Percentiles rank a stretch among this genome's conserved stretches.
Conservation (phyloP, 2,797 vertebrate genomes). For the Orestias chungarensis region DNA sequence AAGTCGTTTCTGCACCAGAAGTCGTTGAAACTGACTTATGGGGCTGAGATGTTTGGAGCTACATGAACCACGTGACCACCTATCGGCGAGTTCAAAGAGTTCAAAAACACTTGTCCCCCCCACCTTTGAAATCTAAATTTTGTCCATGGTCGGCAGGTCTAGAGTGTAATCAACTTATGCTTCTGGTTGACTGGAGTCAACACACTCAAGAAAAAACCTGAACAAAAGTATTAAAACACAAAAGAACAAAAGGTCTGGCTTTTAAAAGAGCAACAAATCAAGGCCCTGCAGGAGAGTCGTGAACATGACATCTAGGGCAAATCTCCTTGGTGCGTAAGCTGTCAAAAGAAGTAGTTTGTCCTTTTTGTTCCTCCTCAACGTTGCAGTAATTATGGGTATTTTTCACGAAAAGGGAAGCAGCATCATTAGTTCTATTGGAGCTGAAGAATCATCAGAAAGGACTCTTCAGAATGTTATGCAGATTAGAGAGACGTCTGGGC, state of each 20-base stretch:
- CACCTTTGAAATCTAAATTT: too few species aligned
- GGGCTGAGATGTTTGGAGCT: too few species aligned
- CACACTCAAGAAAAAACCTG: neutral
- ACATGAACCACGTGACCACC: too few species aligned
- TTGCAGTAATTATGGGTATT: slow-evolving; percentile 65
- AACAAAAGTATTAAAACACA: too few species aligned
- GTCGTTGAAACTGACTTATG: too few species aligned
- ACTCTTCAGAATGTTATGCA: slow-evolving; percentile 46
- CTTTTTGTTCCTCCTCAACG: slow-evolving; percentile 61
- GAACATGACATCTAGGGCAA: slow-evolving; percentile 45
- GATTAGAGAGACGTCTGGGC: slow-evolving; percentile 37
- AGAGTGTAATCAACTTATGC: neutral
- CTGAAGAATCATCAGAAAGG: slow-evolving; percentile 59
- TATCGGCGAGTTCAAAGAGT: too few species aligned
- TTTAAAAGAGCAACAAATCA: slow-evolving; percentile 16
- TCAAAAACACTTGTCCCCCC: neutral
- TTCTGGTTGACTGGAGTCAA: neutral
- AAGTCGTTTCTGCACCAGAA: too few species aligned
- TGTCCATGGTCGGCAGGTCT: neutral
- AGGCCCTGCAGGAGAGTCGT: slow-evolving; percentile 41
- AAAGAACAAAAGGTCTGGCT: neutral
- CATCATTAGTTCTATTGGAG: slow-evolving; percentile 65
- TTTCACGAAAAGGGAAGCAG: slow-evolving; percentile 56
- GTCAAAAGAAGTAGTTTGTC: slow-evolving; percentile 59
- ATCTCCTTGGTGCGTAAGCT: slow-evolving; percentile 38